A percentile compares a stretch with the other conserved stretches of the same genome.
Conservation (phyloP, 37 sponge, comb jelly and placozoan species). For the Aphrocallistes beatrix region DNA sequence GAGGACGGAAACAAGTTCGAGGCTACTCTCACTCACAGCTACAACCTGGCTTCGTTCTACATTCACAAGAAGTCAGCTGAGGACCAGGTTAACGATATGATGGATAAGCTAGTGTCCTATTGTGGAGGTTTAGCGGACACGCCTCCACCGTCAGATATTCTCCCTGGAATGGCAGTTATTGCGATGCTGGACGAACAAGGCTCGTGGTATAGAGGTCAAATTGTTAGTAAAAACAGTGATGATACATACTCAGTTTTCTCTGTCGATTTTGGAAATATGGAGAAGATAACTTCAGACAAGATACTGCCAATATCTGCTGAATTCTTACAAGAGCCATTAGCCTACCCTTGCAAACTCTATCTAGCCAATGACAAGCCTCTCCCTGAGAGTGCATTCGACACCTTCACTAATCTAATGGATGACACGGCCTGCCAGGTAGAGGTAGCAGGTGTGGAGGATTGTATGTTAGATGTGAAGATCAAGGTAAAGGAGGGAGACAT, state of each 20-base stretch:
- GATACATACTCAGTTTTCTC: neutral
- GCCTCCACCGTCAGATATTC: neutral
- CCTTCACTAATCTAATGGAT: neutral
- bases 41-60: neutral
- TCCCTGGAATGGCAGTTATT: neutral
- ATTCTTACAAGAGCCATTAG: neutral
- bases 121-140: neutral
- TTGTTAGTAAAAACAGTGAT: neutral
- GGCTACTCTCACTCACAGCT: constrained; percentile 3
- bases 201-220: neutral
- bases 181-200: neutral
- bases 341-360: neutral
- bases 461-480: neutral
- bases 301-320: neutral
- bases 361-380: neutral
- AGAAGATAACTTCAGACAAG: neutral
- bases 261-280: neutral
- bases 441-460: neutral
- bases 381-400: neutral
- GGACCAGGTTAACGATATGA: constrained; percentile 1
- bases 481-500: neutral
- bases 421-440: neutral
- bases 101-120: neutral
- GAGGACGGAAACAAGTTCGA: neutral
- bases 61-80: neutral